These are phyloP conservation scores for Vulpes ferrilata DNA, from an alignment of 2,113 vertebrate species.

Conservation along the genomic window DNA sequence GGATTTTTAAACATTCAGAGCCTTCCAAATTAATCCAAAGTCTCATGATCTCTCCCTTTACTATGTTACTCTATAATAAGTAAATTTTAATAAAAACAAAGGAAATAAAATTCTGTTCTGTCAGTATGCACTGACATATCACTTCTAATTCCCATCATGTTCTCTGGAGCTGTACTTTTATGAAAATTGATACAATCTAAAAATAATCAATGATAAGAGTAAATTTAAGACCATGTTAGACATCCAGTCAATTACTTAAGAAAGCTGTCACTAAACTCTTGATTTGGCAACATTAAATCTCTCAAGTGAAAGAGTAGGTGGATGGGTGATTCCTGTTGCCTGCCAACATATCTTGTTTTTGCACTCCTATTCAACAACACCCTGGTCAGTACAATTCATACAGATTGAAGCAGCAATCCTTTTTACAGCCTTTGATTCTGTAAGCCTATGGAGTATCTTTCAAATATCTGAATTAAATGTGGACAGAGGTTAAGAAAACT, in stretches of 20 bases:
- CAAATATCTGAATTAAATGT: slow-evolving; percentile 25
- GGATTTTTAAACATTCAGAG: neutral
- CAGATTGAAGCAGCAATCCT: neutral
- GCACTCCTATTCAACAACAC: neutral
- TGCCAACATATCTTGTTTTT: neutral
- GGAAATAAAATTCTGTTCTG: neutral
- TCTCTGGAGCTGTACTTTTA: neutral
- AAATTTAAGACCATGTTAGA: slow-evolving; percentile 4
- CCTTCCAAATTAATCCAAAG: neutral
- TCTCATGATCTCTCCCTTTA: neutral
- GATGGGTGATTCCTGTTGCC: neutral
- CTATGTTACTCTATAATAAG: neutral
- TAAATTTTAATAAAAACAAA: slow-evolving; percentile 6
- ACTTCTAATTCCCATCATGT: neutral
- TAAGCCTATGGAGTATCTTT: neutral
- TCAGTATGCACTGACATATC: neutral
- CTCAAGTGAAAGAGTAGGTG: neutral
- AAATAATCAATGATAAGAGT: neutral
- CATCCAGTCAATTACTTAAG: neutral
- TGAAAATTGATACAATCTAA: slow-evolving; percentile 41
- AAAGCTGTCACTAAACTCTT: neutral
- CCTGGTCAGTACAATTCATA: neutral
- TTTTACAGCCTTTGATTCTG: neutral
- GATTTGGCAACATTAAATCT: neutral
- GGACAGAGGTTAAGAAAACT: neutral